Base-by-base conservation (phyloP, 2,888 invertebrate species). In the Teleiodes luculella region DNA sequence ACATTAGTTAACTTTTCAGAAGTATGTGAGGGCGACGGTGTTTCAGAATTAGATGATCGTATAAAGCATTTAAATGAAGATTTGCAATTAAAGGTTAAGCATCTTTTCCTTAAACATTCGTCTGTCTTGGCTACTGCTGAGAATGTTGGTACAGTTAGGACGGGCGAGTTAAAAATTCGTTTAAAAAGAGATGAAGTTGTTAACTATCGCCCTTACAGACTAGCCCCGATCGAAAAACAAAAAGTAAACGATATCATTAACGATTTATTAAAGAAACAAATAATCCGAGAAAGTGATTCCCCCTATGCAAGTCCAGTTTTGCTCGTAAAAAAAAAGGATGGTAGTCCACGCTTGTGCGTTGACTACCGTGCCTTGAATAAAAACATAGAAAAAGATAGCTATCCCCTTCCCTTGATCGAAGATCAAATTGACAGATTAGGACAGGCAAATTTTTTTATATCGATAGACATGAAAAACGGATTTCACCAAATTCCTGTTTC, bases 171-270 rank as follows among this genome's bases (percentile, higher is more conserved):
- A 24, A 46, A 46, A 8, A 18, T 63, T 13, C 49, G 37, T 8
- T 30, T 61, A 20, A 58, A 57, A 43, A 30, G 3, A 20, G 24
- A 43, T 43, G 28, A 57, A 8, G 31, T 48, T 14, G 37, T 62
- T 20, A 11, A 60, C 52, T 64, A 63, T 39, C 43, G 62, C 0
- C 61, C 63, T 1, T 65, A 66, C 51, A 55, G 63, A 1, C 43
- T 67, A 36, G 58, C 64, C 1, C 58, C 59, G 0, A 20, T 52
- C 7, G 64, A 67, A 7, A 55, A 58, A 11, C 56, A 62, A 10
- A 64, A 57, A 37, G 58, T 63, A 11, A 54, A 58, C 6, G 10
- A 33, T 6, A 33, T 33, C 10, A 11, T 33, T 11, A 3, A 33
- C 3, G 33, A 33, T 33, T 33, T 33, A 33, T 33, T 33, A 33